Percentiles rank a stretch among this genome's conserved stretches.
phyloP scores from a whole-genome alignment of 2,888 invertebrate genomes.

The Epinotia brunnichana region DNA sequence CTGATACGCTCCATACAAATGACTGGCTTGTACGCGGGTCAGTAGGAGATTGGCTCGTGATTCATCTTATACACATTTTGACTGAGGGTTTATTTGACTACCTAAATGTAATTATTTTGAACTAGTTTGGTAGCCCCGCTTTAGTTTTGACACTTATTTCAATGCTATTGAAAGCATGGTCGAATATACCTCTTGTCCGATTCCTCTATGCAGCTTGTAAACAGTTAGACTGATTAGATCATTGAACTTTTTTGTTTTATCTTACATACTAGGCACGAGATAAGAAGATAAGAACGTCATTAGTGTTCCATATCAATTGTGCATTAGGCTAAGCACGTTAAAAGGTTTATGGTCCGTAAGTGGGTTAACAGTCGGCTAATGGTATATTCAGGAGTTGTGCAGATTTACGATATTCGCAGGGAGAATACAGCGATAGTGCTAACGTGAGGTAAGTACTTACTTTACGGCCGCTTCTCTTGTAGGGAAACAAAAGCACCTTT shows the following conservation, averaged over 20 bases:
- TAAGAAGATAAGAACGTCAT: slow-evolving; percentile 5
- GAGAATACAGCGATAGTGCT: slow-evolving; percentile 11
- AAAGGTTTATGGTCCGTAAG: slow-evolving; percentile 31
- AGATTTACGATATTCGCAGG: slow-evolving; percentile 14
- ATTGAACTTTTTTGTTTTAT: slow-evolving; percentile 15
- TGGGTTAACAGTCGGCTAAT: slow-evolving; percentile 33
- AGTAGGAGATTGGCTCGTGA: background rate
- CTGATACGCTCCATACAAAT: background rate
- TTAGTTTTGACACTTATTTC: background rate
- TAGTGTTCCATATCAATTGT: background rate
- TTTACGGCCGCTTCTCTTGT: slow-evolving; percentile 17
- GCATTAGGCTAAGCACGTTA: slow-evolving; percentile 23
- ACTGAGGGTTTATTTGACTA: background rate
- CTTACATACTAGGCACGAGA: slow-evolving; percentile 5
- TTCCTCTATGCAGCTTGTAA: background rate
- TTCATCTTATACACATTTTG: background rate
- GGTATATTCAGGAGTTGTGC: slow-evolving; percentile 8
- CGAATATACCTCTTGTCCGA: background rate
- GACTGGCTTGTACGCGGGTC: background rate
- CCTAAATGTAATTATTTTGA: background rate
- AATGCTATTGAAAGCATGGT: background rate
- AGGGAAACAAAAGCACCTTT: slow-evolving; percentile 2
- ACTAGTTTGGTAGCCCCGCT: background rate
- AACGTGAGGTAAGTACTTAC: slow-evolving; percentile 19
- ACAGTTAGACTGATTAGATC: background rate